These are phyloP conservation scores for Drosophila kokeensis DNA, from an alignment of 2,888 invertebrate genomes.

Conservation along the genomic window DNA sequence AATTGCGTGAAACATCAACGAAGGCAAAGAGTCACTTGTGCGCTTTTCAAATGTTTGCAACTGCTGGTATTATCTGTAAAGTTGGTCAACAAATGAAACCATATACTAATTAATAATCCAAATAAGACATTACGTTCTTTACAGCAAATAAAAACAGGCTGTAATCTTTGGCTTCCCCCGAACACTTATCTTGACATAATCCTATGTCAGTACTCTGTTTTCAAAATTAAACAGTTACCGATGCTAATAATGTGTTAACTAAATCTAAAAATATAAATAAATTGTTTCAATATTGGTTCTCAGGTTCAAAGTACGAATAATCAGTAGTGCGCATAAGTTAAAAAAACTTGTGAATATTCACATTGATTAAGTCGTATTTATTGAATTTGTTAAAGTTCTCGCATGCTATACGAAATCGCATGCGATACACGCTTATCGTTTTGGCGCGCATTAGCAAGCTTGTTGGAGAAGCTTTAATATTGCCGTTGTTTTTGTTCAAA, in stretches of 20 bases:
- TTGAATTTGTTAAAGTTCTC: not conserved
- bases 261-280: not conserved
- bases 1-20: slow-evolving; percentile 40
- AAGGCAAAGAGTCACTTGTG: not conserved
- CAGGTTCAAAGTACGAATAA: not conserved
- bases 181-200: slow-evolving; percentile 8
- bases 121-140: slow-evolving; percentile 11
- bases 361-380: not conserved
- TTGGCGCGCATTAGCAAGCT: slow-evolving; percentile 26
- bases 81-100: slow-evolving; percentile 7
- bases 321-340: not conserved
- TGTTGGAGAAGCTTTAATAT: not conserved
- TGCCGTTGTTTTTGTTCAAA: slow-evolving; percentile 17
- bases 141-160: not conserved
- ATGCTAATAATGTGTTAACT: not conserved
- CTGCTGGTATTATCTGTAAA: slow-evolving; percentile 5
- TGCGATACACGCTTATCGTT: slow-evolving; percentile 20
- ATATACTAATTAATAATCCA: slow-evolving; percentile 25
- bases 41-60: slow-evolving; percentile 12
- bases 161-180: not conserved
- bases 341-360: not conserved
- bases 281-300: slow-evolving; percentile 12
- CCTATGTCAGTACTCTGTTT: slow-evolving; percentile 41
- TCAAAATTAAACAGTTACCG: too few relatives aligned
- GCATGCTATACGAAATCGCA: slow-evolving; percentile 36